These are phyloP conservation scores for Muschampia plurimacula DNA, from an alignment of 2,888 invertebrate species.

Conservation along the genomic window DNA sequence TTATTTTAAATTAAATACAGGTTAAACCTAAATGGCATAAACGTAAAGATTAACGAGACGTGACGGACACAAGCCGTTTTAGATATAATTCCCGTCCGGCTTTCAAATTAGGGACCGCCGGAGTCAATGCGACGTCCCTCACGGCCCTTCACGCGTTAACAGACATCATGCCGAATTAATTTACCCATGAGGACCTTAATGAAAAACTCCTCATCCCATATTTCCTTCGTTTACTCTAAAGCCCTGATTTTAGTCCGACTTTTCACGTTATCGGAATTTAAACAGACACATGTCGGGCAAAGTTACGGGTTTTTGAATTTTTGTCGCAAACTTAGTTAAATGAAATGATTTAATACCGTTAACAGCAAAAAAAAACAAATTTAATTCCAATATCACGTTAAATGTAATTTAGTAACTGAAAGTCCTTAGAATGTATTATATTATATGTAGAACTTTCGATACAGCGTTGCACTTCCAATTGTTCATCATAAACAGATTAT, in stretches of 20 bases:
- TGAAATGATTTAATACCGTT: neutral
- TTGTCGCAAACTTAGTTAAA: constrained; percentile 3
- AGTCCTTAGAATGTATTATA: too few species aligned
- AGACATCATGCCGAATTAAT: constrained; percentile 55
- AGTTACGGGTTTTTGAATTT: constrained; percentile 9
- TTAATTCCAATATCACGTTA: too few species aligned
- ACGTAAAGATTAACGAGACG: constrained; percentile 10
- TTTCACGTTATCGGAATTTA: constrained; percentile 13
- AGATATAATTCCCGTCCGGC: constrained; percentile 20
- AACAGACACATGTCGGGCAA: neutral
- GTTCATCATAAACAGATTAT: neutral
- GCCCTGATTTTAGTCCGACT: constrained; percentile 17
- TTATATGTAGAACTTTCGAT: neutral
- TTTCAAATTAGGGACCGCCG: constrained; percentile 26
- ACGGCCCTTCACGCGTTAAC: constrained; percentile 49
- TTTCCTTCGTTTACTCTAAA: constrained; percentile 16
- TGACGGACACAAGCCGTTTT: constrained; percentile 7
- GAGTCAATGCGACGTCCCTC: constrained; percentile 15
- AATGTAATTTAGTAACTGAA: too few species aligned
- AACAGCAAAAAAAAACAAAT: too few species aligned
- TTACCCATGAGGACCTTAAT: constrained; percentile 54
- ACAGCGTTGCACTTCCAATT: neutral
- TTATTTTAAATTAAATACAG: neutral
- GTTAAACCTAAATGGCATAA: constrained; percentile 2
- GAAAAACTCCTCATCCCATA: constrained; percentile 45